Percentiles rank a stretch among this genome's conserved stretches.
phyloP scores from a whole-genome alignment of 2,888 invertebrate genomes.

The Danaus chrysippus region DNA sequence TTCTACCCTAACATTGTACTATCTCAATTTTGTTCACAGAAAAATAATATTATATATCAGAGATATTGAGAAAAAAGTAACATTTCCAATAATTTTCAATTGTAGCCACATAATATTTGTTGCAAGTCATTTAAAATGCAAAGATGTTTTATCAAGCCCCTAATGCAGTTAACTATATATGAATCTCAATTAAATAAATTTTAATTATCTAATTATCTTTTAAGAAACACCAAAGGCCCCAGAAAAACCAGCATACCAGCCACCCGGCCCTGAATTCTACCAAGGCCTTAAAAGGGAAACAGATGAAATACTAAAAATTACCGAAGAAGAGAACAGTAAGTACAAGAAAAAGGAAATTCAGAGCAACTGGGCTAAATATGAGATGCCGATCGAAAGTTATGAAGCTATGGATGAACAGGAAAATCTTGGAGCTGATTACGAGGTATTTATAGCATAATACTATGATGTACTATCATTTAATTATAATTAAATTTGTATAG shows the following conservation, averaged over 20 bases:
- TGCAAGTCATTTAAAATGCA: too few species aligned
- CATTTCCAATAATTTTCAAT: too few species aligned
- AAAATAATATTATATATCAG: too few species aligned
- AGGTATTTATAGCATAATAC: slow-evolving; percentile 46
- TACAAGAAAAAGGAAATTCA: slow-evolving; percentile 73
- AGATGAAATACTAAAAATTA: slow-evolving; percentile 70
- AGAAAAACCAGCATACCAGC: slow-evolving; percentile 53
- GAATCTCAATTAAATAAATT: too few species aligned
- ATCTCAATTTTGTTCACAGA: too few species aligned
- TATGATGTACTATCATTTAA: too few species aligned
- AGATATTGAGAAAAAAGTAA: too few species aligned
- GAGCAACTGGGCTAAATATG: slow-evolving; percentile 75
- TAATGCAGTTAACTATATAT: too few species aligned
- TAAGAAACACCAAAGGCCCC: slow-evolving; percentile 40
- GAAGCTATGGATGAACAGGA: slow-evolving; percentile 69
- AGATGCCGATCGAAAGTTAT: slow-evolving; percentile 69
- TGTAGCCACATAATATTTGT: too few species aligned
- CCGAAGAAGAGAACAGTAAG: slow-evolving; percentile 63
- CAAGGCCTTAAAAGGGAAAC: slow-evolving; percentile 65
- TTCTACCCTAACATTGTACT: neutral
- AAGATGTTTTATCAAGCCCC: too few species aligned
- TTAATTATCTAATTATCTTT: neutral
- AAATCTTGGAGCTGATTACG: slow-evolving; percentile 70
- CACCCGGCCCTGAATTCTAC: slow-evolving; percentile 66
- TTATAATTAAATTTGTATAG: too few species aligned